Evolutionary conservation across 2,888 invertebrate species (phyloP), one percentile per base, ranked within the genome.

Genomic region (Rhabditoides inermis): DNA sequence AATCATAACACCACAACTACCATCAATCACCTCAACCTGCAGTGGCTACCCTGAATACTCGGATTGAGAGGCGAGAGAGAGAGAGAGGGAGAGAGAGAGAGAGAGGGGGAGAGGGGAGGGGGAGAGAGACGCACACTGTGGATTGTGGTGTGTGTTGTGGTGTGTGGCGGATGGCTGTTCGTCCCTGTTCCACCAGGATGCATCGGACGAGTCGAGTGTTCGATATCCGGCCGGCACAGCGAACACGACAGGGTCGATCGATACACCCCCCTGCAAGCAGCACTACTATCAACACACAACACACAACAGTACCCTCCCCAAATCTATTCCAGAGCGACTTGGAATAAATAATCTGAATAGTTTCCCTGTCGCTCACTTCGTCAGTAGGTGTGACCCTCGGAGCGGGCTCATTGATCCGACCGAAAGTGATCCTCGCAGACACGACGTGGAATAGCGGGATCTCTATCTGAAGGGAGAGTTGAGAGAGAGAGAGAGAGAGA

Each of bases 391-490:
- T 61, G 1, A 63, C 66, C 37, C 55, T 55, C 22, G 44, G 55
- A 7, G 59, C 65, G 1, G 67, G 65, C 7, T 54, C 60, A 39
- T 72, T 72, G n/a, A 72, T 53, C 36, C 65, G 65, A 1, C 63
- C 56, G 51, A 72, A 72, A 12, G 60, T 66, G 30, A 72, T 65
- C 40, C 64, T 53, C 15, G 70, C 64, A 39, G 57, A 62, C 44
- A 68, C 53, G 7, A 64, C 58, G 36, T 65, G 66, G 52, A 65
- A 68, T 2, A 68, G 58, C 2, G 71, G 71, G 44, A 71, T 71
- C 52, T 63, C 64, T 48, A 5, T 54, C 58, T 22, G 60, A 45
- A 26, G 59, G 59, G 6, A 20, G 12, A n/a, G 40, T 10, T 40
- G 6, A 10, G 40, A 18, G 6, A 20, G 40, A 40, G n/a, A n/a